phyloP scores from a whole-genome alignment of 2,888 invertebrate species.

The Scotopteryx bipunctaria region DNA sequence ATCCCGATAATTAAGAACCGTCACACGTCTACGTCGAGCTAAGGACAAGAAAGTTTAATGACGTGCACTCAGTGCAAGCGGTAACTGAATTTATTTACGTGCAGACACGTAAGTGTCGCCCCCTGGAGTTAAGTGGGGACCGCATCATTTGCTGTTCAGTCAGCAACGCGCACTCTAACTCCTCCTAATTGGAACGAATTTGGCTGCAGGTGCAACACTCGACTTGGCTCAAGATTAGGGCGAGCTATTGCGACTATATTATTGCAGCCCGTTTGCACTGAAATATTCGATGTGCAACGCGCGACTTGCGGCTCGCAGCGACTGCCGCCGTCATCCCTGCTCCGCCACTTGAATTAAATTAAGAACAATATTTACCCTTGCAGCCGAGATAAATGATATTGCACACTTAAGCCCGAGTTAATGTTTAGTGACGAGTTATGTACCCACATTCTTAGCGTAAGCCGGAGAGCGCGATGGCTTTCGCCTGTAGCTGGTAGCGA shows the following conservation, averaged over 20 bases:
- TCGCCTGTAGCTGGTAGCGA: too few relatives aligned
- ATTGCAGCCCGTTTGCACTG: constrained; percentile 68
- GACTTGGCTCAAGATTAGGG: constrained; percentile 81
- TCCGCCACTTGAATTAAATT: constrained; percentile 79
- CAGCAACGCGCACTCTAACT: constrained; percentile 78
- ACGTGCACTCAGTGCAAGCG: constrained; percentile 70
- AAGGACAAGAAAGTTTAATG: constrained; percentile 79
- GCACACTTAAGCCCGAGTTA: constrained; percentile 74
- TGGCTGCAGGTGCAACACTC: constrained; percentile 83
- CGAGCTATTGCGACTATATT: constrained; percentile 78
- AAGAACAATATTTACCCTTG: constrained; percentile 81
- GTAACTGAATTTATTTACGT: constrained; percentile 77
- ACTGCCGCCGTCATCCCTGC: constrained; percentile 61
- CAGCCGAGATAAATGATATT: constrained; percentile 77
- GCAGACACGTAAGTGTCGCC: constrained; percentile 74
- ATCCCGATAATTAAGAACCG: constrained; percentile 67
- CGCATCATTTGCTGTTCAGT: constrained; percentile 82
- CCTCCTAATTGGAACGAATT: constrained; percentile 82
- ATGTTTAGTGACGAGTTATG: constrained; percentile 74
- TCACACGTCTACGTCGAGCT: constrained; percentile 58
- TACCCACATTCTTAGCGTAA: constrained; percentile 71
- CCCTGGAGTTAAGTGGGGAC: constrained; percentile 74
- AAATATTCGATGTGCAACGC: constrained; percentile 78
- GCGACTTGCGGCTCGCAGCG: constrained; percentile 68
- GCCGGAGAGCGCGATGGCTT: constrained; percentile 50